These are phyloP conservation scores for Macaca mulatta DNA, from an alignment of 2,113 vertebrate genomes.

Conservation along the genomic window DNA sequence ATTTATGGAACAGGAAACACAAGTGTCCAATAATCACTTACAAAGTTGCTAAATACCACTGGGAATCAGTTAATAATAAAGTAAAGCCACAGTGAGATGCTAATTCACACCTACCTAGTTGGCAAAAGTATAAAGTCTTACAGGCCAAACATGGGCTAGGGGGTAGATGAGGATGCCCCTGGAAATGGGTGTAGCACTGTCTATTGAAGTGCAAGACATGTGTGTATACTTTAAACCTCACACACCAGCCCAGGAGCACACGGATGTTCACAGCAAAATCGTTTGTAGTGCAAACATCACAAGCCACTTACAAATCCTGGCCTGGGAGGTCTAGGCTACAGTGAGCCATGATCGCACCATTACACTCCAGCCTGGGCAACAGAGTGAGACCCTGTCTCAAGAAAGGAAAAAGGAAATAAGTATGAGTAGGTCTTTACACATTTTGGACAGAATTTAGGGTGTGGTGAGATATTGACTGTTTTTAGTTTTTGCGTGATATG, in stretches of 20 bases:
- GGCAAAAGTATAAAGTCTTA: neutral
- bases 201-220: fast-evolving
- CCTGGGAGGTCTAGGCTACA: too few species aligned
- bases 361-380: too few species aligned
- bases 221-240: neutral
- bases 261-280: neutral
- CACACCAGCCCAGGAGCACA: neutral
- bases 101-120: neutral
- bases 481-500: too few species aligned
- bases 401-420: too few species aligned
- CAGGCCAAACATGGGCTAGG: neutral
- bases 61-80: neutral
- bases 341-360: too few species aligned
- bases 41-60: neutral
- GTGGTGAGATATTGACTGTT: too few species aligned
- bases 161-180: fast-evolving
- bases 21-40: neutral
- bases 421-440: too few species aligned
- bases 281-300: neutral
- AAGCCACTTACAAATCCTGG: neutral
- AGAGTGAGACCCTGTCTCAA: too few species aligned
- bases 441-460: too few species aligned
- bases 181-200: neutral
- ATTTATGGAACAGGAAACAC: neutral
- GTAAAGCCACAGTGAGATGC: neutral